These are phyloP conservation scores for Mungos mungo DNA, from an alignment of 2,113 vertebrate genomes.

Conservation along the genomic window DNA sequence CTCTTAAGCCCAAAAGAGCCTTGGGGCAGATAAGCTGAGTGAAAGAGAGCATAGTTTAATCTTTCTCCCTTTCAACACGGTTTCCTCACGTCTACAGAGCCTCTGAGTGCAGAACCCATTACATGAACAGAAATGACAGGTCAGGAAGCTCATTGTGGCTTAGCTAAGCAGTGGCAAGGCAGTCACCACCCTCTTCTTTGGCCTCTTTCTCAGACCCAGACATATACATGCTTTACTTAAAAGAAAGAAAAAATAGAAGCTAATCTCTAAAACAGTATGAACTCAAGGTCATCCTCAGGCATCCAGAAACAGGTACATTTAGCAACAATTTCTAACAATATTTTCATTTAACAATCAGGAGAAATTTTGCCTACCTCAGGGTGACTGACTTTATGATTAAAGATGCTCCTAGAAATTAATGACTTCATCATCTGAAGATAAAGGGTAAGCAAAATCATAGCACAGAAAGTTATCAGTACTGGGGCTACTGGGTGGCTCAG, in stretches of 20 bases:
- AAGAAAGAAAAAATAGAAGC: not conserved
- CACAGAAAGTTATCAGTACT: not conserved
- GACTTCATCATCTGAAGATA: not conserved
- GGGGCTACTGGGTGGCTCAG: too few relatives aligned
- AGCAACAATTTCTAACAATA: not conserved
- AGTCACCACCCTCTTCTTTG: not conserved
- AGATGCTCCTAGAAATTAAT: not conserved
- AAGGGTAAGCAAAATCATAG: not conserved
- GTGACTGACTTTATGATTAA: not conserved
- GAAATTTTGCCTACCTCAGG: not conserved
- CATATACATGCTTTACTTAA: not conserved
- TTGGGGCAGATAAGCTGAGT: not conserved
- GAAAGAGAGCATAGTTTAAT: not conserved
- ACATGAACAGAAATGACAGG: not conserved
- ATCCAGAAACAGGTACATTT: not conserved
- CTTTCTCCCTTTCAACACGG: not conserved
- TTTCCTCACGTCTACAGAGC: not conserved
- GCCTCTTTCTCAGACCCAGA: not conserved
- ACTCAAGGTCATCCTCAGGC: not conserved
- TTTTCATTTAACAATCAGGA: not conserved
- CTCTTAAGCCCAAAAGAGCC: not conserved
- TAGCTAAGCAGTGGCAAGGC: rapidly evolving
- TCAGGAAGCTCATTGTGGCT: not conserved
- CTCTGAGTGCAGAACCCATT: not conserved
- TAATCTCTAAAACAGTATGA: not conserved